Conservation (phyloP, 37 sponge, comb jelly and placozoan species). For the Chondrilla cf. caribensis region DNA sequence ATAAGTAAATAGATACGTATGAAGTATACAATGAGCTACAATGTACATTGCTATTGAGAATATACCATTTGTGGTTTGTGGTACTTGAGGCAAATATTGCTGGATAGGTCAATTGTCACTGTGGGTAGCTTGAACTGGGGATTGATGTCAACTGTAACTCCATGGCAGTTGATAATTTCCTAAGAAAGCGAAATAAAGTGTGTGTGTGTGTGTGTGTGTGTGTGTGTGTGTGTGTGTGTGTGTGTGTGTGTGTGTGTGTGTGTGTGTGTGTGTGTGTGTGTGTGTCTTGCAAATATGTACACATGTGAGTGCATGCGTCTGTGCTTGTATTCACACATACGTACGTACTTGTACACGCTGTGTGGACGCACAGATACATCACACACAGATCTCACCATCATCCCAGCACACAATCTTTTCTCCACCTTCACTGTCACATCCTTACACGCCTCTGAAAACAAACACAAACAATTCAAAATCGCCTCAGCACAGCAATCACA, state of each 20-base stretch:
- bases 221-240: conserved; percentile 1
- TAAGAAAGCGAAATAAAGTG: background rate
- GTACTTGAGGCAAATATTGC: conserved; percentile 45
- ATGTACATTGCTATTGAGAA: no score
- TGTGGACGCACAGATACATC: background rate
- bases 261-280: background rate
- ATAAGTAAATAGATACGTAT: background rate
- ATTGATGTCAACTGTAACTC: conserved; percentile 34
- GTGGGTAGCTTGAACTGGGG: conserved; percentile 56
- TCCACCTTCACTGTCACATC: conserved; percentile 49
- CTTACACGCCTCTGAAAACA: conserved; percentile 40
- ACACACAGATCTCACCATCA: background rate
- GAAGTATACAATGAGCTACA: no score
- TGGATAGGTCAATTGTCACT: conserved; percentile 40
- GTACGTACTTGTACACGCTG: background rate
- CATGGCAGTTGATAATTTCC: conserved; percentile 51
- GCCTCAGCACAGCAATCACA: no score
- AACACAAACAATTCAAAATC: background rate
- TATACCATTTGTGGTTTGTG: conserved; percentile 38
- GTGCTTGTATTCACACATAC: background rate
- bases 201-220: background rate
- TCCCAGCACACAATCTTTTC: conserved; percentile 36
- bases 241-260: conserved; percentile 1
- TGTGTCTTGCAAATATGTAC: no score
- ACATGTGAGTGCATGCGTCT: background rate